Base-by-base conservation (phyloP, 2,113 vertebrate genomes). In the Catharus fuscescens region DNA sequence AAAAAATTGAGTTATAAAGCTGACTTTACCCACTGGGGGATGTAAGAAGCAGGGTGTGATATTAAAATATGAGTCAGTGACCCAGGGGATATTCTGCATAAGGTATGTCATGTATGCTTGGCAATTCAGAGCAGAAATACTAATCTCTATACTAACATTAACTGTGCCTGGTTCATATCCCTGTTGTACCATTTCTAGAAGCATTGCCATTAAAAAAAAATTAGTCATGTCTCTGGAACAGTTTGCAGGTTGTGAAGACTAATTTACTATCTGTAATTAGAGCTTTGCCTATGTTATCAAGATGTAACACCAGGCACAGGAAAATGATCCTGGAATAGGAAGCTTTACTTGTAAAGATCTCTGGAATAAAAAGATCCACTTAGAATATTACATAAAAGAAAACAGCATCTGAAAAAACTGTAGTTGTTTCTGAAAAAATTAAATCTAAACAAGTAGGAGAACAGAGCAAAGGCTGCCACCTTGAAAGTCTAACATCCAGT, bases 251-350 rank as follows among this genome's bases (percentile, higher is more conserved):
- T 96, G 64, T 19, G 3, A 92, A 95, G 71, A 48, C 87, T 92
- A 80, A 95, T 93, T 86, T 94, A 94, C 88, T 88, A 78, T n/a
- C 74, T 90, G 64, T 92, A 95, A 93, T 97, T 93, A 96, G 56
- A 83, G 82, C 34, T 88, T 59, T 88, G 31, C 65, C 31, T 9
- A 1, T 56, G 47, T 73, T 93, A 78, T 28, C 42, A 86, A 86
- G 52, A 85, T 45, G 26, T 28, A 66, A 73, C 34, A 73, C 24
- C 17, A 77, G 77, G 28, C 79, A 88, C 8, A 73, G 25, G 50
- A 87, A 94, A 93, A 92, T 24, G 2, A 73, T 66, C n/a, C 45
- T 80, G 38, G 45, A 93, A 92, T 53, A 88, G 45, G 69, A 86
- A 64, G 34, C 26, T 80, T 76, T 53, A 62, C 50, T 70, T 82